Base-by-base conservation (phyloP, 2,113 vertebrate species). In the Semnornis frantzii region DNA sequence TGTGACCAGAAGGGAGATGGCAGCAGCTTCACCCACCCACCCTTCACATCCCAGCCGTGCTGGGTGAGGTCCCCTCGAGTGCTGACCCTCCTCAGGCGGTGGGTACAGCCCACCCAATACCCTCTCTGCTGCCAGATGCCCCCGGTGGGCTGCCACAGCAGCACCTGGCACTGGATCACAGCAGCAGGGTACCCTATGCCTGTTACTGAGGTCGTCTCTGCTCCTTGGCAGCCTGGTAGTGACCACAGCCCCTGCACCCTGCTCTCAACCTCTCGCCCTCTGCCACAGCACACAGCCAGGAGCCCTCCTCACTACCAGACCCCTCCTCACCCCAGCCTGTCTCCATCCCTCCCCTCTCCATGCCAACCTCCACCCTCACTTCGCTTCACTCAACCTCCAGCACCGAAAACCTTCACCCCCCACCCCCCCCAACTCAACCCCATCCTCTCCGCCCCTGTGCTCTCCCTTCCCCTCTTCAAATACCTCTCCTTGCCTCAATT, bases 121-220 rank as follows among this genome's bases (percentile, higher is more conserved):
- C 18, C 52, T 33, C 64, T 37, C 57, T 2, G 1, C 21, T 1
- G 8, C 19, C 24, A 34, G 0, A 2, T 2, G 28, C 27, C 3
- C 63, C 39, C 23, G 2, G 20, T 11, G 37, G 25, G 46, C 8
- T 9, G 5, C 7, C 4, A 13, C 39, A 27, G n/a, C 21, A 30
- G 9, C 46, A 21, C 8, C 46, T 48, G 46, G 18, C 46, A 9
- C 46, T 48, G 46, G 46, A 20, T 48, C 46, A 48, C 46, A 48
- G 46, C 46, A 48, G 46, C 46, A 48, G 19, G 46, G 9, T 59
- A 13, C 59, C 60, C 30, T 15, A 3, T 25, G 9, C 6, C 62
- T 33, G 21, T 8, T 16, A 3, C 2, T 6, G 7, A 34, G 66
- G 18, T 28, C 21, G 31, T 15, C 71, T n/a, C 23, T 28, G 23